A percentile compares a stretch with the other conserved stretches of the same genome.
Evolutionary conservation across 2,888 invertebrate genomes (phyloP).

Genomic region (Drosophila nr. medialis): DNA sequence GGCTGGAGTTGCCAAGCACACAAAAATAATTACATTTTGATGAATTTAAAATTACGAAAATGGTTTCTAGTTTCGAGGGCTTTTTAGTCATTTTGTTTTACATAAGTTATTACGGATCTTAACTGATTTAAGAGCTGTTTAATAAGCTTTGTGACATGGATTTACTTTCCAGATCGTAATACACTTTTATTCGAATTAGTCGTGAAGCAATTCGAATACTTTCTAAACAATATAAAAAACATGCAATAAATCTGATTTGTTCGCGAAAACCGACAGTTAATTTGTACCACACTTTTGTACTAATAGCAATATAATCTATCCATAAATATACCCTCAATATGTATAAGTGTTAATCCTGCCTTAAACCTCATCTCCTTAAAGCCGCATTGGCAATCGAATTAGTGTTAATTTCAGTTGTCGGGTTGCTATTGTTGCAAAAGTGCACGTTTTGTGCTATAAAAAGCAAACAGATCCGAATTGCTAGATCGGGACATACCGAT

Average conservation of each 20-base stretch:
- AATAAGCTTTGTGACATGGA: background rate
- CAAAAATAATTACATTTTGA: background rate
- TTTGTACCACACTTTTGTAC: constrained; percentile 1
- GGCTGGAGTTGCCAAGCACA: background rate
- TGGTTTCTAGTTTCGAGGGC: background rate
- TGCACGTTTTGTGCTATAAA: constrained; percentile 67
- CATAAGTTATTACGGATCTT: background rate
- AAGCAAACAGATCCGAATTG: constrained; percentile 50
- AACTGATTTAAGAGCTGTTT: background rate
- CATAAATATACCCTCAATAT: background rate
- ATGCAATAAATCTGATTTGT: background rate
- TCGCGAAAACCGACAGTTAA: background rate
- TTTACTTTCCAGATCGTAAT: background rate
- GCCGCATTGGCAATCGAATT: constrained; percentile 48
- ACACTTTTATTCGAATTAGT: background rate
- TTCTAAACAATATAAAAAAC: background rate
- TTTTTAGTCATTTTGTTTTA: background rate
- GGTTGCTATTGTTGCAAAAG: constrained; percentile 59
- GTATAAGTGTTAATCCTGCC: constrained; percentile 23
- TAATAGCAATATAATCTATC: background rate
- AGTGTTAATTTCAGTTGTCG: constrained; percentile 70
- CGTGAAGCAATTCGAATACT: background rate
- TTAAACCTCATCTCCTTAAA: constrained; percentile 18
- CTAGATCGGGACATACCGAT: constrained; percentile 40
- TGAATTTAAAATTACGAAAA: background rate